phyloP scores from a whole-genome alignment of 2,888 invertebrate genomes.

The Pollenia labialis region DNA sequence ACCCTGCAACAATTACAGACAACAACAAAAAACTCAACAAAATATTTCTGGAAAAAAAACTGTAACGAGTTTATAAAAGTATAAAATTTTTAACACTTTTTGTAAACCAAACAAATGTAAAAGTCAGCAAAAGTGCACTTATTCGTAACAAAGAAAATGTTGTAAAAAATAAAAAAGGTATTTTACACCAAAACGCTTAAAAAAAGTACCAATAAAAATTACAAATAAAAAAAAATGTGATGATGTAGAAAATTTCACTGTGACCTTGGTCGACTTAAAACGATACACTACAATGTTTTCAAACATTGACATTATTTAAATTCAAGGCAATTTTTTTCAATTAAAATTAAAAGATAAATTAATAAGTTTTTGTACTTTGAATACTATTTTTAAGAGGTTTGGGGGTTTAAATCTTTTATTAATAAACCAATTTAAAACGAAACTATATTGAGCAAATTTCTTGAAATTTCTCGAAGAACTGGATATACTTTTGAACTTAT shows the following conservation, averaged over 20 bases:
- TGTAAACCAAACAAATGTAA: conserved; percentile 49
- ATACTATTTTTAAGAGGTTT: too few species aligned
- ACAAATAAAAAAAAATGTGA: conserved; percentile 40
- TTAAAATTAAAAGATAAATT: too few species aligned
- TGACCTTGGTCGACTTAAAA: conserved; percentile 51
- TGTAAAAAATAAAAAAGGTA: conserved; percentile 40
- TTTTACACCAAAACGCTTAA: conserved; percentile 37
- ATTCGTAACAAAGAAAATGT: conserved; percentile 11
- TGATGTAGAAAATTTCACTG: conserved; percentile 48
- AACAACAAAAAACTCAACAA: conserved; percentile 43
- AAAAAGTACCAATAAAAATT: conserved; percentile 39
- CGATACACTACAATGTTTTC: neutral
- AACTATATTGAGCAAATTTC: too few species aligned
- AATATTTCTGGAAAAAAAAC: neutral
- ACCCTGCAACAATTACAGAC: conserved; percentile 44
- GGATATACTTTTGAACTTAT: too few species aligned
- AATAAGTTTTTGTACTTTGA: too few species aligned
- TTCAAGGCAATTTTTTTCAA: neutral
- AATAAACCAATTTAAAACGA: too few species aligned
- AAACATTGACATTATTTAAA: neutral
- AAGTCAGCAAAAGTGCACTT: conserved; percentile 70
- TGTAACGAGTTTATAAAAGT: conserved; percentile 61
- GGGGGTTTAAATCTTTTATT: too few species aligned
- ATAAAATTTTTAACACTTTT: conserved; percentile 47
- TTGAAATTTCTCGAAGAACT: too few species aligned